phyloP scores from a whole-genome alignment of 1,140 invertebrate species.

The Danaus melanippus region DNA sequence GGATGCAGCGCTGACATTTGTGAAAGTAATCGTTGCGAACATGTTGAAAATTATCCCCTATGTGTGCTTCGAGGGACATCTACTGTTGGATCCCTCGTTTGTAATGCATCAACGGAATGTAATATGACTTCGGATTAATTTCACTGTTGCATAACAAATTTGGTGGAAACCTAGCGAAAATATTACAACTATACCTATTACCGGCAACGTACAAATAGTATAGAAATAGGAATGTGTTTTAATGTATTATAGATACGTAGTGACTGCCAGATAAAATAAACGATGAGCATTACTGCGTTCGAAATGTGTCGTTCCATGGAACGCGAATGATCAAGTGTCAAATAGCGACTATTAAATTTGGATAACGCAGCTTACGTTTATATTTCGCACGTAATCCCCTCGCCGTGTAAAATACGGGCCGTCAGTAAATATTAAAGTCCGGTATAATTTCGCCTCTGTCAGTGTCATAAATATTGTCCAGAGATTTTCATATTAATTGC shows the following conservation, averaged over 20 bases:
- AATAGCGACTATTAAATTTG: constrained; percentile 59
- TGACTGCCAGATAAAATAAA: constrained; percentile 41
- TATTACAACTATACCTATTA: no score
- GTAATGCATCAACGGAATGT: constrained; percentile 46
- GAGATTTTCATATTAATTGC: constrained; percentile 66
- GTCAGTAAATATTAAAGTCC: constrained; percentile 63
- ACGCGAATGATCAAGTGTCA: constrained; percentile 57
- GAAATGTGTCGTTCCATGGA: constrained; percentile 44
- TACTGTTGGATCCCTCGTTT: constrained; percentile 25
- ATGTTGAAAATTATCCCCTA: constrained; percentile 47
- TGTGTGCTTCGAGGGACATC: constrained; percentile 21
- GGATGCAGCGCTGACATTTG: constrained; percentile 34
- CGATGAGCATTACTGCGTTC: constrained; percentile 34
- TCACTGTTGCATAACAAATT: neutral
- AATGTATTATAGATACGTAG: constrained; percentile 27
- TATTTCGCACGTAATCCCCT: constrained; percentile 59
- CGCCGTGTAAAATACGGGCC: constrained; percentile 57
- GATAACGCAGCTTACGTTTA: constrained; percentile 58
- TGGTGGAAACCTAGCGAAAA: no score
- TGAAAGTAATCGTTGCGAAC: constrained; percentile 53
- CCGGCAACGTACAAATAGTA: no score
- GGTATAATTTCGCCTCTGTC: constrained; percentile 52
- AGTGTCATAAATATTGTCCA: constrained; percentile 60
- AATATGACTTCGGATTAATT: constrained; percentile 27
- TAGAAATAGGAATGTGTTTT: no score